Base-by-base conservation (phyloP, 2,888 invertebrate species). In the Melanophora roralis region DNA sequence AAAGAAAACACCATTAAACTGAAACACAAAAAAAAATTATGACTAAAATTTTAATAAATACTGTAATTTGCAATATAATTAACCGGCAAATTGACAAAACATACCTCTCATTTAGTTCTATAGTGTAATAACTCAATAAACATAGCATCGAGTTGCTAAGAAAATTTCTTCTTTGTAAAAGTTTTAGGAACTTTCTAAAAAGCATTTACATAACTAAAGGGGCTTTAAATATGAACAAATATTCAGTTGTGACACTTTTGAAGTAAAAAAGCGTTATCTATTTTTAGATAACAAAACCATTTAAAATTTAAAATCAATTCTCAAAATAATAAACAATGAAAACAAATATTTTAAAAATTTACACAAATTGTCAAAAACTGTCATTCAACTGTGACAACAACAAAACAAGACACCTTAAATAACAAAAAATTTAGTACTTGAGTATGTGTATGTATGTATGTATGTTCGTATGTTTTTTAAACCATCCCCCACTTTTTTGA, bases 331-430 rank as follows among this genome's bases (percentile, higher is more conserved):
- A 47, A 55, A 47, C 32, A 67, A 57, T 69, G 55, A 77, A 74
- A 67, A 67, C 49, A 81, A 78, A 81, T 77, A 71, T 69, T 68
- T 62, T 57, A 78, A 78, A 78, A 67, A 78, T 62, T 55, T 51
- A 64, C 72, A 43, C 69, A 76, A 81, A 68, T 55, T 81, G 68
- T 75, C 79, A 69, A 38, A 55, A 34, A 21, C 57, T 75, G 78
- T 78, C 81, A 73, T 68, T 81, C 75, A 78, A 73, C 62, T 57
- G 43, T 77, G 40, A 49, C 47, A 72, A 72, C 40, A 72, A 55
- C 53, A 62, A 62, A 32, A 47, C 53, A 9, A 55, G 43, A 43
- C 62, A 60, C 43, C 16, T n/a, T 21, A 45, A 60, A 67, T 34
- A 71, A 53, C 19, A 59, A 38, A 43, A 12, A 72, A 78, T 55